Conservation (phyloP, 2,888 invertebrate species). For the Rhimphoctona megacephalus region DNA sequence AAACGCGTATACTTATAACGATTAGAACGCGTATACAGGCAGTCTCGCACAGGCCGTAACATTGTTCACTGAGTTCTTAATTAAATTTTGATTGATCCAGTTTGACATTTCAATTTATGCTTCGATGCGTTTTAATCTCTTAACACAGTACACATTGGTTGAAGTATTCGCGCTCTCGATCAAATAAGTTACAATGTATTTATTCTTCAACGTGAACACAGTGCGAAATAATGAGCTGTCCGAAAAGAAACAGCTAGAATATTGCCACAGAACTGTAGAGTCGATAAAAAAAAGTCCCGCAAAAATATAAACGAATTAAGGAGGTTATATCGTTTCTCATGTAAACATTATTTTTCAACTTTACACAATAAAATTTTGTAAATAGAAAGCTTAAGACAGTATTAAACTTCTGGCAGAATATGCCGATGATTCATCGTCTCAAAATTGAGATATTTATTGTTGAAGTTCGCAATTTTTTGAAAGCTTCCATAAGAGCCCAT, state of each 20-base stretch:
- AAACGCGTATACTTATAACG: conserved; percentile 58
- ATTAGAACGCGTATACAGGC: conserved; percentile 60
- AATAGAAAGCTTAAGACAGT: too few relatives aligned
- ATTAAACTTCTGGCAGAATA: too few relatives aligned
- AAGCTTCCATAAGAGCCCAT: too few relatives aligned
- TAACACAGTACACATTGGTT: conserved; percentile 9
- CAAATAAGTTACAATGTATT: conserved; percentile 28
- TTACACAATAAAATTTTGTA: too few relatives aligned
- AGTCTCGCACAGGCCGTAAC: conserved; percentile 4
- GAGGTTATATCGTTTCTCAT: too few relatives aligned
- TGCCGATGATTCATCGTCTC: too few relatives aligned
- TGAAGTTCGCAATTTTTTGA: too few relatives aligned
- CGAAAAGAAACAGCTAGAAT: background rate
- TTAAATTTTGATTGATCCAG: conserved; percentile 76
- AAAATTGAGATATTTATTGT: too few relatives aligned
- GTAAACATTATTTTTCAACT: too few relatives aligned
- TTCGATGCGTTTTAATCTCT: conserved; percentile 77
- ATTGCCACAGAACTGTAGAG: background rate
- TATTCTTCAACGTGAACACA: background rate
- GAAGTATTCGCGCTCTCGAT: conserved; percentile 17
- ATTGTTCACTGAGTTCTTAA: conserved; percentile 71
- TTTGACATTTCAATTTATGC: conserved; percentile 73
- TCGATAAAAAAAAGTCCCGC: background rate
- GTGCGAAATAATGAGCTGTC: conserved; percentile 1
- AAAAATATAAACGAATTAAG: background rate